phyloP scores from a whole-genome alignment of 1,140 invertebrate genomes.

The Gyrodactylus bullatarudis region DNA sequence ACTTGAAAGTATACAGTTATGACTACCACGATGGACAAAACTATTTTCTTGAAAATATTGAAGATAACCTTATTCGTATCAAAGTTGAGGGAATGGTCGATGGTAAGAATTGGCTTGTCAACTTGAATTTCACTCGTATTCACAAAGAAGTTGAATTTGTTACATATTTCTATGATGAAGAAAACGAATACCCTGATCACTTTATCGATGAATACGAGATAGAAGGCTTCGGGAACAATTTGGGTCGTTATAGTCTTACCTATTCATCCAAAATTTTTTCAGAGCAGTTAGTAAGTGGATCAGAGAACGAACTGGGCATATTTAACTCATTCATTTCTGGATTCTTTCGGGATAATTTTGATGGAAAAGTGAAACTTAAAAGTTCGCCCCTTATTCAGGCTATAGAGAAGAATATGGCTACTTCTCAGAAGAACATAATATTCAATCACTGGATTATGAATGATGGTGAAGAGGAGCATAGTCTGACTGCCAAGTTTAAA shows the following conservation, averaged over 20 bases:
- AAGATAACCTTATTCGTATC: not conserved
- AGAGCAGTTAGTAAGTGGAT: not conserved
- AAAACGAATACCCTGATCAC: not conserved
- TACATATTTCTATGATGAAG: not conserved
- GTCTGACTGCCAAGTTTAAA: too few relatives aligned
- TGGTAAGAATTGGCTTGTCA: not conserved
- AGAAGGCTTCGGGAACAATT: not conserved
- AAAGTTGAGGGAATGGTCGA: not conserved
- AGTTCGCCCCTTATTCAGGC: not conserved
- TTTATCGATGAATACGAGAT: not conserved
- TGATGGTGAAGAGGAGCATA: too few relatives aligned
- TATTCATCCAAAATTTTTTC: not conserved
- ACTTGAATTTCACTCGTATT: not conserved
- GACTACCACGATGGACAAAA: not conserved
- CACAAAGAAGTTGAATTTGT: not conserved
- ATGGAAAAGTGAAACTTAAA: not conserved
- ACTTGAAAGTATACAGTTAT: not conserved
- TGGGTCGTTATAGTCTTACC: not conserved
- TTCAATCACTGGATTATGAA: not conserved
- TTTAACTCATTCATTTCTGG: not conserved
- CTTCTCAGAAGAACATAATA: not conserved
- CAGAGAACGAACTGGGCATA: not conserved
- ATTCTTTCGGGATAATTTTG: not conserved
- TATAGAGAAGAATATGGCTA: not conserved
- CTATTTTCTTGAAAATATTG: not conserved